phyloP scores from a whole-genome alignment of 2,888 invertebrate genomes.

The Callosobruchus maculatus region DNA sequence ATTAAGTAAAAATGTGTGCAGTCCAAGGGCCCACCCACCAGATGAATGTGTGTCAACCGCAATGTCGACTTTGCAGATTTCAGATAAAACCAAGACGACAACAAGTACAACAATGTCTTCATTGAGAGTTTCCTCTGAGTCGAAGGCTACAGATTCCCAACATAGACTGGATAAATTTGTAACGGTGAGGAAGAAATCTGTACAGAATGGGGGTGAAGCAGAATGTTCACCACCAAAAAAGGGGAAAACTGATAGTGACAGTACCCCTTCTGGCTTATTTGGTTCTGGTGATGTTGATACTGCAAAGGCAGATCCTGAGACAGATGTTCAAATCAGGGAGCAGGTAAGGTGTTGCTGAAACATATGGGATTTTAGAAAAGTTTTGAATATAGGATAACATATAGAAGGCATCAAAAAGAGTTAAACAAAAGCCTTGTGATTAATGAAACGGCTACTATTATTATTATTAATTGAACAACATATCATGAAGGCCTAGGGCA shows the following conservation, averaged over 20 bases:
- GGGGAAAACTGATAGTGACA: background rate
- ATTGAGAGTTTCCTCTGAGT: background rate
- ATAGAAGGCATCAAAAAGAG: too few relatives aligned
- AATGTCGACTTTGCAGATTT: conserved; percentile 12
- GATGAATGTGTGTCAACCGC: background rate
- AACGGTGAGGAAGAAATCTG: background rate
- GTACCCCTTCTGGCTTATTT: background rate
- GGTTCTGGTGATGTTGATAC: background rate
- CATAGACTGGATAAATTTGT: background rate
- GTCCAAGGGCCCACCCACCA: background rate
- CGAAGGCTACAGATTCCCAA: background rate
- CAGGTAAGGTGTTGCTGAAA: background rate
- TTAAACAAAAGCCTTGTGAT: too few relatives aligned
- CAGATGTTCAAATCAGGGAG: background rate
- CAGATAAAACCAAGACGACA: conserved; percentile 7
- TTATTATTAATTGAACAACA: too few relatives aligned
- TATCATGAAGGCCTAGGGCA: too few relatives aligned
- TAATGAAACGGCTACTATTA: too few relatives aligned
- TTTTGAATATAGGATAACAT: too few relatives aligned
- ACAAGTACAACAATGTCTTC: conserved; percentile 11
- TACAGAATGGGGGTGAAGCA: background rate
- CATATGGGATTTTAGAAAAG: too few relatives aligned
- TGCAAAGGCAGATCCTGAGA: background rate
- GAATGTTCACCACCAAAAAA: background rate
- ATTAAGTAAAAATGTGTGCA: conserved; percentile 7